Conservation (phyloP, 2,888 invertebrate genomes). For the Ectemnius cavifrons region DNA sequence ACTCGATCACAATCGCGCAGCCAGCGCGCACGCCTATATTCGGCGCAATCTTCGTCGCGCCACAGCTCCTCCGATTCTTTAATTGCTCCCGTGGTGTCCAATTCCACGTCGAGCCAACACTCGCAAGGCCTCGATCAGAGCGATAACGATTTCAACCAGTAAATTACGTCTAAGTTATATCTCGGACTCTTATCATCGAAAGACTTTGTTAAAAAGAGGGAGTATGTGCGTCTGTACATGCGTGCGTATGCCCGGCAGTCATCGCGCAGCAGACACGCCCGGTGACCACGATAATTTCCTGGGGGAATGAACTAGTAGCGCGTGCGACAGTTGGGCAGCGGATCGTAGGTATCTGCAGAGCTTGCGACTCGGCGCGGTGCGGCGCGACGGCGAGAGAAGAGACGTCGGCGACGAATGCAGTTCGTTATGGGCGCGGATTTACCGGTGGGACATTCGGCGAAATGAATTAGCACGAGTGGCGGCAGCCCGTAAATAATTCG, state of each 20-base stretch:
- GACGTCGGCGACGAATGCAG: neutral
- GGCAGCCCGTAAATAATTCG: constrained; percentile 30
- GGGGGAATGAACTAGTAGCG: neutral
- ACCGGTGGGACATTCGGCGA: constrained; percentile 27
- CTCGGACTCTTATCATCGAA: no score
- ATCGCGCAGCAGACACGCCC: neutral
- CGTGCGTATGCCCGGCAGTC: no score
- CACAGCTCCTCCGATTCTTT: constrained; percentile 47
- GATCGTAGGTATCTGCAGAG: no score
- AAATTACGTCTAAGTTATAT: no score
- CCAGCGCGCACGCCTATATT: constrained; percentile 66
- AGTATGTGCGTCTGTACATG: no score
- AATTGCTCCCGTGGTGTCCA: constrained; percentile 19
- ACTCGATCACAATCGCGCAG: constrained; percentile 70
- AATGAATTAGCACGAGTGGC: constrained; percentile 31
- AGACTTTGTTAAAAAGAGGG: no score
- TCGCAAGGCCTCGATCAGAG: no score
- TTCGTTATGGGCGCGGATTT: constrained; percentile 5
- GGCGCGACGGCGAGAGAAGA: neutral
- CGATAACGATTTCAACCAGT: no score
- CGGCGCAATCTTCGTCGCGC: constrained; percentile 55
- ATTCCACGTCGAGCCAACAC: no score
- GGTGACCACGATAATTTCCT: constrained; percentile 5
- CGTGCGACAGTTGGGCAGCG: constrained; percentile 1
- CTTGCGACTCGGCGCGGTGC: neutral